Conservation (phyloP, 2,797 vertebrate genomes). For the Gorsachius magnificus region DNA sequence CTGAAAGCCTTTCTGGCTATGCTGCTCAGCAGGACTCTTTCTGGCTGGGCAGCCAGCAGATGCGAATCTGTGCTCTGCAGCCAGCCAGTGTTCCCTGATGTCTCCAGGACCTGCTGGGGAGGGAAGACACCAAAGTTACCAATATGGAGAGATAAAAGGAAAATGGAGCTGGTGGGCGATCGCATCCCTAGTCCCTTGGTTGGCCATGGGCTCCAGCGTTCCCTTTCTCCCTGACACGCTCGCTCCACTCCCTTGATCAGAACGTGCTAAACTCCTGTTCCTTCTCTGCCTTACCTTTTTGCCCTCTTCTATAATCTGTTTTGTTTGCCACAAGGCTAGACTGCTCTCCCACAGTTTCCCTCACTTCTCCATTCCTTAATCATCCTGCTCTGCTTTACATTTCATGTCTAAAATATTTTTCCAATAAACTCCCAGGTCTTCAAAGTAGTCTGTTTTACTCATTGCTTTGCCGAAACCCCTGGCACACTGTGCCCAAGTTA, state of each 20-base stretch:
- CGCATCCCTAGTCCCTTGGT: background rate
- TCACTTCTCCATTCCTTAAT: background rate
- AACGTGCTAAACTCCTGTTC: background rate
- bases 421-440: background rate
- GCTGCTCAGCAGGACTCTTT: background rate
- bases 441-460: background rate
- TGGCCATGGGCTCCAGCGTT: background rate
- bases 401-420: background rate
- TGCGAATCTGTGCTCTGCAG: background rate
- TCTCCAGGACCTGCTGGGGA: background rate
- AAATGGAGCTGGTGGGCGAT: background rate
- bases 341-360: background rate
- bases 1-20: background rate
- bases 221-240: background rate
- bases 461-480: background rate
- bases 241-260: background rate
- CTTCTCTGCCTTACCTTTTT: background rate
- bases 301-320: background rate
- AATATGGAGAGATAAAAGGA: background rate
- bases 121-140: background rate
- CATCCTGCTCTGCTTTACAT: background rate
- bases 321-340: background rate
- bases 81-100: background rate
- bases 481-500: rapidly evolving
- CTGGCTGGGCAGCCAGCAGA: background rate